These are phyloP conservation scores for Rhingia rostrata DNA, from an alignment of 2,888 invertebrate genomes.

Conservation along the genomic window DNA sequence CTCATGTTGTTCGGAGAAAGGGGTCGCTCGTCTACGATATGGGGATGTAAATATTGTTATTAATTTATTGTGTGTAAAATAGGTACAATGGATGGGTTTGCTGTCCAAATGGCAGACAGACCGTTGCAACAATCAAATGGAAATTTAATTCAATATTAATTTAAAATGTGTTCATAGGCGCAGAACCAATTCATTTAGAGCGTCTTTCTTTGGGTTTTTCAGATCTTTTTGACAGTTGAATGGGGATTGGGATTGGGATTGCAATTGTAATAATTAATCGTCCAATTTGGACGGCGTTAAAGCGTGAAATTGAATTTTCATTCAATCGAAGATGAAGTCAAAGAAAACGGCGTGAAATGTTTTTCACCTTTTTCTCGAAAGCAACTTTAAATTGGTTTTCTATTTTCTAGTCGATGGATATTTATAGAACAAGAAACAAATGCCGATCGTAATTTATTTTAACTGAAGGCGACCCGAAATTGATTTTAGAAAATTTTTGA, in stretches of 20 bases:
- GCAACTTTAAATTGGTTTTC: slow-evolving; percentile 44
- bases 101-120: background rate
- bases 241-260: slow-evolving; percentile 33
- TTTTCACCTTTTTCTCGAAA: slow-evolving; percentile 7
- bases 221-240: slow-evolving; percentile 55
- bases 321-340: slow-evolving; percentile 37
- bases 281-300: slow-evolving; percentile 72
- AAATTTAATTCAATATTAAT: slow-evolving; percentile 71
- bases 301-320: slow-evolving; percentile 72
- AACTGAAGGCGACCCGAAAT: background rate
- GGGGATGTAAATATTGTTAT: slow-evolving; percentile 69
- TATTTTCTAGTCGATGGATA: slow-evolving; percentile 6
- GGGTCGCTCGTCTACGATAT: slow-evolving; percentile 16
- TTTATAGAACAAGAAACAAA: background rate
- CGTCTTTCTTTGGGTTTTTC: slow-evolving; percentile 4
- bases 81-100: slow-evolving; percentile 40
- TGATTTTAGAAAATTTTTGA: too few relatives aligned
- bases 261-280: slow-evolving; percentile 71
- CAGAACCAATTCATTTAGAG: slow-evolving; percentile 59
- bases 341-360: slow-evolving; percentile 38
- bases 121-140: slow-evolving; percentile 26
- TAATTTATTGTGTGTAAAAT: slow-evolving; percentile 62
- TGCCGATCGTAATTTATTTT: background rate
- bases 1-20: slow-evolving; percentile 33
- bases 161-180: slow-evolving; percentile 70